Evolutionary conservation across 2,888 invertebrate genomes (phyloP).

Genomic region (Caenorhabditis macrosperma): DNA sequence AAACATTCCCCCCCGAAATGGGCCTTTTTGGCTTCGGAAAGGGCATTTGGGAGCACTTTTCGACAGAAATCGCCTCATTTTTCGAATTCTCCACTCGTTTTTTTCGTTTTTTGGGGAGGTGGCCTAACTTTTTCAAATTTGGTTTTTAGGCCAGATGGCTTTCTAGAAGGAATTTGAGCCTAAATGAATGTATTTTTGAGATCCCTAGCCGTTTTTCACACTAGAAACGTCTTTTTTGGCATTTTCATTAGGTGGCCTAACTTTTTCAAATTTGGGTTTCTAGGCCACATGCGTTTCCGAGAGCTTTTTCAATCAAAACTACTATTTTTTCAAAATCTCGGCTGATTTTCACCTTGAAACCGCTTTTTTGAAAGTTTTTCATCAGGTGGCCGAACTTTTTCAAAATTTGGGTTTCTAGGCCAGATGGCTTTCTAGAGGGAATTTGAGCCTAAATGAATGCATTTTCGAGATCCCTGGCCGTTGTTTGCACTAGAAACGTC

Average conservation of each 20-base stretch:
- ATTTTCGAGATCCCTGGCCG: not conserved
- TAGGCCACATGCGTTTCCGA: not conserved
- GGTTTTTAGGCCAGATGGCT: not conserved
- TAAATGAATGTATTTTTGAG: too few relatives aligned
- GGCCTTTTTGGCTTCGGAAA: too few relatives aligned
- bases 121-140: constrained; percentile 1
- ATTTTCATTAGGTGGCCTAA: constrained; percentile 8
- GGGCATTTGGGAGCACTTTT: not conserved
- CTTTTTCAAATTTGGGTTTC: not conserved
- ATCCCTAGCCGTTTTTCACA: not conserved
- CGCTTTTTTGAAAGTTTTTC: not conserved
- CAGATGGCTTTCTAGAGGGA: too few relatives aligned
- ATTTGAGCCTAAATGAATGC: too few relatives aligned
- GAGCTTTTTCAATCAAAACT: too few relatives aligned
- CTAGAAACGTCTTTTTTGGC: not conserved
- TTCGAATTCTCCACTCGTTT: too few relatives aligned
- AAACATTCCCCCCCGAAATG: too few relatives aligned
- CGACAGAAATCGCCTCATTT: not conserved
- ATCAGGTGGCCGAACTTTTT: not conserved
- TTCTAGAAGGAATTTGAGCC: too few relatives aligned
- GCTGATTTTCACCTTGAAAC: not conserved
- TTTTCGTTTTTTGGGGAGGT: not conserved
- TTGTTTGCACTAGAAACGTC: not conserved
- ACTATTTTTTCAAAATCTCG: too few relatives aligned
- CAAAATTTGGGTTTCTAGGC: not conserved